A percentile compares a stretch with the other conserved stretches of the same genome.
These are phyloP conservation scores for Lipotes vexillifer DNA, from an alignment of 2,113 vertebrate genomes.

Conservation along the genomic window DNA sequence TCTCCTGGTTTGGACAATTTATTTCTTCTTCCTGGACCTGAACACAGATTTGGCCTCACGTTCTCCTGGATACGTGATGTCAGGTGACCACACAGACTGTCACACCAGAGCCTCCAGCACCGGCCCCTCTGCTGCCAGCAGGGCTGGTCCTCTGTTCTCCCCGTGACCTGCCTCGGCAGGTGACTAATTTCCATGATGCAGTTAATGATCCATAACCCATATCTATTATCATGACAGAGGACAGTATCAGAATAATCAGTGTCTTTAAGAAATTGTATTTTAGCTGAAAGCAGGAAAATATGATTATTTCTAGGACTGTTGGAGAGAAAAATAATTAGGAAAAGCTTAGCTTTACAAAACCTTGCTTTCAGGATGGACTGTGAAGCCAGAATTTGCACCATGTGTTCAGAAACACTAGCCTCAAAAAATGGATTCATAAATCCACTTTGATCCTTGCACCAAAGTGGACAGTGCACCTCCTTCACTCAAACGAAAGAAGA, in stretches of 20 bases:
- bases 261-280: not conserved
- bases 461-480: not conserved
- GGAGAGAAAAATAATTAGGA: not conserved
- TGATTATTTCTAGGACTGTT: not conserved
- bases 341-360: not conserved
- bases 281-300: not conserved
- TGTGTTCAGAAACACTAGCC: not conserved
- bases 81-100: not conserved
- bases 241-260: not conserved
- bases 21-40: not conserved
- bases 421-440: not conserved
- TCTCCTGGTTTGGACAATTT: not conserved
- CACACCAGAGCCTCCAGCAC: not conserved
- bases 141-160: not conserved
- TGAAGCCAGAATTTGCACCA: not conserved
- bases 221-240: not conserved
- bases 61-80: not conserved
- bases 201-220: not conserved
- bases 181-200: not conserved
- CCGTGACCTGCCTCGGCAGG: not conserved
- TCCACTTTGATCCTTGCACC: not conserved
- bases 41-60: not conserved
- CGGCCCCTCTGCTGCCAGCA: accelerated
- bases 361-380: not conserved
- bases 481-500: not conserved